Evolutionary conservation across 2,797 vertebrate species (phyloP).

Genomic region (Taeniopygia guttata): DNA sequence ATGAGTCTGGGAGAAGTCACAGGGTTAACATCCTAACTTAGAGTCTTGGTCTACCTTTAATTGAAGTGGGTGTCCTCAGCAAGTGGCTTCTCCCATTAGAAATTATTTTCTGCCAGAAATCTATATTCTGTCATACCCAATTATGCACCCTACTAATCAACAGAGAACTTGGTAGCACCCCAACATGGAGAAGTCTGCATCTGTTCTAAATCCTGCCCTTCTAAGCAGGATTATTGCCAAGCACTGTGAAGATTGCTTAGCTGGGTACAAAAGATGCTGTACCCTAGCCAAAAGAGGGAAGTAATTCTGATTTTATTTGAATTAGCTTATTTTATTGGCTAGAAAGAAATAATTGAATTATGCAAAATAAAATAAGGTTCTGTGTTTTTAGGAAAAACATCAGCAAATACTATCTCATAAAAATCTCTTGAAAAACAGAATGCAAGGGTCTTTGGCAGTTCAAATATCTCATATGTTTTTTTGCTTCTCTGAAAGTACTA

Average conservation of each 20-base stretch:
- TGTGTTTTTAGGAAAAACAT: constrained; percentile 32
- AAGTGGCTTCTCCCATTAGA: constrained; percentile 64
- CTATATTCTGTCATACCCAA: constrained; percentile 67
- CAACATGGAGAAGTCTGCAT: constrained; percentile 60
- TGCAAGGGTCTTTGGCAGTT: not conserved
- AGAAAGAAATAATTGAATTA: constrained; percentile 54
- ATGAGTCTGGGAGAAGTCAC: not conserved
- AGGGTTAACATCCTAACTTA: constrained; percentile 50
- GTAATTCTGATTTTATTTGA: constrained; percentile 54
- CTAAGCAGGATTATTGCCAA: constrained; percentile 67
- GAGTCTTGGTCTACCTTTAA: constrained; percentile 40
- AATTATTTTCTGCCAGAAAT: constrained; percentile 71
- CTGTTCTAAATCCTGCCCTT: constrained; percentile 72
- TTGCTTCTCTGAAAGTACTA: not conserved
- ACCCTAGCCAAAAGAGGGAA: constrained; percentile 51
- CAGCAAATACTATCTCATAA: not conserved
- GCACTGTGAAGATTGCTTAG: constrained; percentile 70
- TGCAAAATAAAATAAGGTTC: constrained; percentile 32
- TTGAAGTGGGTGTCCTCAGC: constrained; percentile 58
- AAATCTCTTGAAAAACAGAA: not conserved
- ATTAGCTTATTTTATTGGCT: constrained; percentile 46
- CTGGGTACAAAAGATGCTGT: constrained; percentile 76
- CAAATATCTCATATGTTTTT: not conserved
- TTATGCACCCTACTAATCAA: constrained; percentile 74
- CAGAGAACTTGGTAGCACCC: constrained; percentile 62